Percentiles rank a stretch among this genome's conserved stretches.
These are phyloP conservation scores for Torymus aiolomorphi DNA, from an alignment of 2,888 invertebrate genomes.

Conservation along the genomic window DNA sequence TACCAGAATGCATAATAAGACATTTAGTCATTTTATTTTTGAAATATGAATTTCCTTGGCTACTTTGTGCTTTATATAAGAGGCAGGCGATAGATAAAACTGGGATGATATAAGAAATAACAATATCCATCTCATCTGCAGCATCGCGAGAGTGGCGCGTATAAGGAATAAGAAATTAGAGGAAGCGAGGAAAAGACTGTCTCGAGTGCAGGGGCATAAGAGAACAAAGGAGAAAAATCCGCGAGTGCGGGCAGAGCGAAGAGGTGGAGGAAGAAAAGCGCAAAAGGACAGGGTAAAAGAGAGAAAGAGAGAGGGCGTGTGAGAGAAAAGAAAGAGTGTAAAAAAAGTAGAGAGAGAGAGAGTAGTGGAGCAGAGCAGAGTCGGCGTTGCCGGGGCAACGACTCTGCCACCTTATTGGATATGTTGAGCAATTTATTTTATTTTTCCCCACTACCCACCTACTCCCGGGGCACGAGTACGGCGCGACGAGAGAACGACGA, in stretches of 20 bases:
- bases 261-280: constrained; percentile 61
- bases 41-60: not conserved
- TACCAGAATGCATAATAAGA: too few species aligned
- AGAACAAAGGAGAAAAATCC: constrained; percentile 60
- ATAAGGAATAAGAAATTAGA: constrained; percentile 59
- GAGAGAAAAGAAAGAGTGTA: constrained; percentile 48
- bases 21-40: too few species aligned
- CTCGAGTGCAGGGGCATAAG: constrained; percentile 58
- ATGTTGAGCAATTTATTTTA: constrained; percentile 76
- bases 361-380: constrained; percentile 42
- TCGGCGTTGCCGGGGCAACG: constrained; percentile 73
- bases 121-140: constrained; percentile 45
- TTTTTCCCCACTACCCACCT: constrained; percentile 63
- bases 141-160: constrained; percentile 31
- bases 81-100: constrained; percentile 42
- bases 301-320: constrained; percentile 50
- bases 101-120: constrained; percentile 52
- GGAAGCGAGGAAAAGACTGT: constrained; percentile 59
- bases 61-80: constrained; percentile 23
- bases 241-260: constrained; percentile 41
- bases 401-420: constrained; percentile 75
- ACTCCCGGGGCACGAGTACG: constrained; percentile 47
- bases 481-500: constrained; percentile 62
- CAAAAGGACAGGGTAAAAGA: constrained; percentile 49
- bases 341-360: constrained; percentile 20